Percentiles rank a stretch among this genome's conserved stretches.
phyloP scores from a whole-genome alignment of 2,113 vertebrate species.

The Ornithorhynchus anatinus region DNA sequence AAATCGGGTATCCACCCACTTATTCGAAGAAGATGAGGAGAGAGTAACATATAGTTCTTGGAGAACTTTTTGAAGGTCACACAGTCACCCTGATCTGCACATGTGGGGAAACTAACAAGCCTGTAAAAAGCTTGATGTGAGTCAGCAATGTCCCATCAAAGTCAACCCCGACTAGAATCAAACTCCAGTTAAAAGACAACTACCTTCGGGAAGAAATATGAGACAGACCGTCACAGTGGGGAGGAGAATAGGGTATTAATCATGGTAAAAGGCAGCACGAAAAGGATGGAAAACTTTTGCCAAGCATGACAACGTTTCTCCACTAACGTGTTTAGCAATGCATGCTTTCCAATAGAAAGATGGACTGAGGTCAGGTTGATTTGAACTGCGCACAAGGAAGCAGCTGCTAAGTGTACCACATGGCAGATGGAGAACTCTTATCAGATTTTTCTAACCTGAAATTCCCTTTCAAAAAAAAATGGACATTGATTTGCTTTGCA shows the following conservation, averaged over 20 bases:
- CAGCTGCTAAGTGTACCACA: constrained; percentile 37
- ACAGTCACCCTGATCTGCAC: constrained; percentile 33
- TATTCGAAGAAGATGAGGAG: neutral
- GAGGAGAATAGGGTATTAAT: constrained; percentile 49
- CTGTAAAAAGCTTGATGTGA: constrained; percentile 62
- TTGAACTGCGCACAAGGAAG: constrained; percentile 56
- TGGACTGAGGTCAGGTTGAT: constrained; percentile 54
- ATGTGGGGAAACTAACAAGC: constrained; percentile 39
- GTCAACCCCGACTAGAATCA: constrained; percentile 53
- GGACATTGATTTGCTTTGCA: constrained; percentile 37
- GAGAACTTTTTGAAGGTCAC: constrained; percentile 38
- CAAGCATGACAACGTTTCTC: constrained; percentile 51
- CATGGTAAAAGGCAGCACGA: constrained; percentile 51
- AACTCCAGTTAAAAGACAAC: constrained; percentile 51
- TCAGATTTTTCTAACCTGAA: constrained; percentile 55
- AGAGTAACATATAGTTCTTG: neutral
- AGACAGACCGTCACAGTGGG: constrained; percentile 40
- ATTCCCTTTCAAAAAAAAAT: constrained; percentile 36
- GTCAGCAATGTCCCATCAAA: constrained; percentile 58
- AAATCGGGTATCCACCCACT: neutral
- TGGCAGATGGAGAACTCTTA: constrained; percentile 56
- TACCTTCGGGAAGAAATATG: constrained; percentile 56
- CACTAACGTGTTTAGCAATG: constrained; percentile 47
- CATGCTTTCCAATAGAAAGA: constrained; percentile 7
- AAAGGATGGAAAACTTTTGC: constrained; percentile 57